These are phyloP conservation scores for Mylabris phalerata DNA, from an alignment of 1,140 invertebrate species.

Conservation along the genomic window DNA sequence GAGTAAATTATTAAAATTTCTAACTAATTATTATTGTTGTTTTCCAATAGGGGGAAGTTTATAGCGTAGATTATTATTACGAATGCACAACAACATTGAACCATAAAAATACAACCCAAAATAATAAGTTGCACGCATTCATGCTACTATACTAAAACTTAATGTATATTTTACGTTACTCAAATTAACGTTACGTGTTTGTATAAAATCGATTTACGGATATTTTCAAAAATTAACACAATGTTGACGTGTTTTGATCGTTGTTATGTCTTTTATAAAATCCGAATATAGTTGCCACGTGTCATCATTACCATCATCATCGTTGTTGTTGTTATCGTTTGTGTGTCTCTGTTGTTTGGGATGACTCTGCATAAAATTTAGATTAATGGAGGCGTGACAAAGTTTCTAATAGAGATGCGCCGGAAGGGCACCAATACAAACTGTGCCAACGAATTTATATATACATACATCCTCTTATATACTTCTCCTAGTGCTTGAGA, in stretches of 20 bases:
- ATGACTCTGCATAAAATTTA: constrained; percentile 29
- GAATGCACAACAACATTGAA: constrained; percentile 10
- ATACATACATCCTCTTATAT: neutral
- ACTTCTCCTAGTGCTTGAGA: constrained; percentile 15
- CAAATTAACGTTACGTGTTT: too few species aligned
- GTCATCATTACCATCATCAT: neutral
- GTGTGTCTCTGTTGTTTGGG: neutral
- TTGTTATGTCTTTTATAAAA: constrained; percentile 6
- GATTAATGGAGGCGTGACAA: constrained; percentile 32
- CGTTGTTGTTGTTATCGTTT: too few species aligned
- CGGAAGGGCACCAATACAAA: constrained; percentile 22
- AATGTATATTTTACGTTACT: too few species aligned
- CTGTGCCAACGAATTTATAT: neutral
- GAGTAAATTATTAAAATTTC: too few species aligned
- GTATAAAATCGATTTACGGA: neutral
- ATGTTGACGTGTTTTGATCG: constrained; percentile 2
- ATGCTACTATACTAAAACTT: too few species aligned
- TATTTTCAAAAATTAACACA: constrained; percentile 6
- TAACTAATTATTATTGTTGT: too few species aligned
- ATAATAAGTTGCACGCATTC: too few species aligned
- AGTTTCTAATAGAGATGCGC: constrained; percentile 26
- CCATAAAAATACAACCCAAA: constrained; percentile 3
- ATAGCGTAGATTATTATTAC: too few species aligned
- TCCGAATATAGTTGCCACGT: constrained; percentile 20
- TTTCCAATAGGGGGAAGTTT: too few species aligned